phyloP scores from a whole-genome alignment of 1,140 invertebrate species.

The Eumaeus atala region DNA sequence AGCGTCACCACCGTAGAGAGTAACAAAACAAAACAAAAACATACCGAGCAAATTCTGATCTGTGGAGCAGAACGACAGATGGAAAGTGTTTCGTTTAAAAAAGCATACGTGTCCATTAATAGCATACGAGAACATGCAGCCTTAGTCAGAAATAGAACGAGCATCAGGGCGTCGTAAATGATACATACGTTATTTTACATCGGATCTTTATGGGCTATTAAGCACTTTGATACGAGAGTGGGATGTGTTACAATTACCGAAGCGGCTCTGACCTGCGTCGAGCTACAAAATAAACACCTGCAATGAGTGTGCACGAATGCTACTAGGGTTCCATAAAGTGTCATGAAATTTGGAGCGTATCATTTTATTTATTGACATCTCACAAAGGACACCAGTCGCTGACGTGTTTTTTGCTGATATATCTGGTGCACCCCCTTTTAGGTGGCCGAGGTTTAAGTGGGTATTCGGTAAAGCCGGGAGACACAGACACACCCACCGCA shows the following conservation, averaged over 20 bases:
- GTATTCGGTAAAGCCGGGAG: too few species aligned
- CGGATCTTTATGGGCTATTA: conserved; percentile 47
- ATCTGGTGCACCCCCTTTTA: too few species aligned
- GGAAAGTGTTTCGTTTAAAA: conserved; percentile 43
- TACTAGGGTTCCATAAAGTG: too few species aligned
- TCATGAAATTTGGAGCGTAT: too few species aligned
- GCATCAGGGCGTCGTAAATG: conserved; percentile 47
- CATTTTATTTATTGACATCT: too few species aligned
- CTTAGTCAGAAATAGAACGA: conserved; percentile 20
- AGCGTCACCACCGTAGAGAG: conserved; percentile 21
- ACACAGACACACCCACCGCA: too few species aligned
- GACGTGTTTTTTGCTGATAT: too few species aligned
- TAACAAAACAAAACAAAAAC: conserved; percentile 40
- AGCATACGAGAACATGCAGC: conserved; percentile 16
- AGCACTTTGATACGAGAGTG: conserved; percentile 33
- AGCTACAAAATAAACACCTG: conserved; percentile 20
- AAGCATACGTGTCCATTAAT: conserved; percentile 40
- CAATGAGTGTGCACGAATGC: neutral
- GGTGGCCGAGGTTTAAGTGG: too few species aligned
- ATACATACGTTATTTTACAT: conserved; percentile 25
- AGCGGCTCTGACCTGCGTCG: conserved; percentile 15
- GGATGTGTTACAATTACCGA: conserved; percentile 16
- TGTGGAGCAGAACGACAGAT: conserved; percentile 39
- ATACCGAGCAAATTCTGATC: conserved; percentile 30
- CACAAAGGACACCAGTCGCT: too few species aligned